Base-by-base conservation (phyloP, 2,888 invertebrate genomes). In the Argyresthia albistria region DNA sequence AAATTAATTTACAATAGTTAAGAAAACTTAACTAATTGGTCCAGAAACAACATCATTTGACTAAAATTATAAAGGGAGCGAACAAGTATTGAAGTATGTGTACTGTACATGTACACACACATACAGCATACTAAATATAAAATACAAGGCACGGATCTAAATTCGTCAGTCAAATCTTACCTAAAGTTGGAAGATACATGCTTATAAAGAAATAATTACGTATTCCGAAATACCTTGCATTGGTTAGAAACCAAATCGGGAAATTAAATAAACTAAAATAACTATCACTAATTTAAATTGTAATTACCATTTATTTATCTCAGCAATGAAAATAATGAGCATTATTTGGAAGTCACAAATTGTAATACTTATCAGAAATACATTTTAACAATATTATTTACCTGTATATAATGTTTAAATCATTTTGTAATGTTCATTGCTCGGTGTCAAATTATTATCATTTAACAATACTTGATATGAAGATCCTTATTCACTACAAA, bases 261-360 rank as follows among this genome's bases (percentile, higher is more conserved):
- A 45, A 58, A 52, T 42, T 50, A 50, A 56, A 61, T 57, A 55
- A 61, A 57, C 58, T 62, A 56, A 59, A 57, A 59, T 59, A 58
- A 50, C 50, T 54, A 56, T 43, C 25, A 37, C 54, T 55, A 56
- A 25, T 25, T 50, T 51, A 46, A 54, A 52, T 61, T 65, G 56
- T 39, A 48, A 48, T 42, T 56, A 63, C 67, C 63, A 69, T 68
- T 69, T 68, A 66, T 64, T 58, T 64, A 64, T 60, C 25, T 25
- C 55, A 59, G 63, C 67, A 58, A 61, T 63, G 46, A 50, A 50
- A 47, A 42, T 51, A 66, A 69, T 74, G 76, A 77, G 75, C 77
- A 78, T 76, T 73, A 59, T 63, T 25, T 58, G 63, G 65, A 73
- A 75, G 69, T 72, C 72, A 75, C 74, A 67, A 68, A 64, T 66